Conservation (phyloP, 1,140 invertebrate genomes). For the Drosophila bocqueti region DNA sequence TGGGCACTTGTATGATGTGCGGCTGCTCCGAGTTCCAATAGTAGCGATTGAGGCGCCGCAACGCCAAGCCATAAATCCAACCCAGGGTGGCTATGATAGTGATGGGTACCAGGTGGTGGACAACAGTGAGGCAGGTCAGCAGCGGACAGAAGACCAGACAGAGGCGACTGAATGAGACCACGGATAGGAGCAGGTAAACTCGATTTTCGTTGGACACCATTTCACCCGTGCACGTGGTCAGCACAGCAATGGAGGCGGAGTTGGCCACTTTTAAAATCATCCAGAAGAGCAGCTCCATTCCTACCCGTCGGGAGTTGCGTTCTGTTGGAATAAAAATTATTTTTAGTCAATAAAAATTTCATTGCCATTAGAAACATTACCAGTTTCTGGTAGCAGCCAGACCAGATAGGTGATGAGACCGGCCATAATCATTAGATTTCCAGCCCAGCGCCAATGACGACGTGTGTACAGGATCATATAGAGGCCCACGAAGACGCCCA, state of each 20-base stretch:
- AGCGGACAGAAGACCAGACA: slow-evolving; percentile 69
- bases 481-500: slow-evolving; percentile 83
- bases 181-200: slow-evolving; percentile 63
- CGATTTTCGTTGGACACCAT: slow-evolving; percentile 76
- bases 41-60: slow-evolving; percentile 70
- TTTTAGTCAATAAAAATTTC: background rate
- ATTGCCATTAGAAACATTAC: slow-evolving; percentile 14
- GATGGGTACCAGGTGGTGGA: slow-evolving; percentile 72
- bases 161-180: slow-evolving; percentile 69
- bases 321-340: slow-evolving; percentile 38
- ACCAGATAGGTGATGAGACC: slow-evolving; percentile 69
- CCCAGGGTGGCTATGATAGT: slow-evolving; percentile 69
- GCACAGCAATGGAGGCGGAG: slow-evolving; percentile 71
- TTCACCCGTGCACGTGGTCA: slow-evolving; percentile 78
- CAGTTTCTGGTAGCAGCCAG: slow-evolving; percentile 68
- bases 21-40: slow-evolving; percentile 77
- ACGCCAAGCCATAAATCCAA: slow-evolving; percentile 62
- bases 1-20: slow-evolving; percentile 64
- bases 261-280: slow-evolving; percentile 74
- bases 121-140: slow-evolving; percentile 61
- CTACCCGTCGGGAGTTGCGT: slow-evolving; percentile 63
- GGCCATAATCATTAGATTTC: slow-evolving; percentile 70
- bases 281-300: slow-evolving; percentile 75
- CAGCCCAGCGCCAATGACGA: slow-evolving; percentile 76
- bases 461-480: slow-evolving; percentile 78